A percentile compares a stretch with the other conserved stretches of the same genome.
These are phyloP conservation scores for Oxycera nigricornis DNA, from an alignment of 2,888 invertebrate species.

Conservation along the genomic window DNA sequence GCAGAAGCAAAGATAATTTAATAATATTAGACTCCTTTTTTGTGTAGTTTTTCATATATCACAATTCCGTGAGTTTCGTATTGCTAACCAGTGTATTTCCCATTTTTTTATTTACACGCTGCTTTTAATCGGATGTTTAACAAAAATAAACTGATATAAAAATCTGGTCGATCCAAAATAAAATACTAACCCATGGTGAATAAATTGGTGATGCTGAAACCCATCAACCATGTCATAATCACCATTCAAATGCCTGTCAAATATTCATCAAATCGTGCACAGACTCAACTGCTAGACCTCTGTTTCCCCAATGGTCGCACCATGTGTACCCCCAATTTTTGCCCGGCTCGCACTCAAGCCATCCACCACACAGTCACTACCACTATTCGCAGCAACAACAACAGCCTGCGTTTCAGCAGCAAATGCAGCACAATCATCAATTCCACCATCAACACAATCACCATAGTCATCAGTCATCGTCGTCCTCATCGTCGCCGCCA, in stretches of 20 bases:
- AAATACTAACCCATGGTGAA: slow-evolving; percentile 33
- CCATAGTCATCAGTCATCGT: slow-evolving; percentile 51
- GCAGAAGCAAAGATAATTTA: not conserved
- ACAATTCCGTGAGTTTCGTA: slow-evolving; percentile 49
- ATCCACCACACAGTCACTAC: slow-evolving; percentile 67
- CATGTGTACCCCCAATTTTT: slow-evolving; percentile 94
- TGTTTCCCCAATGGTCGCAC: slow-evolving; percentile 94
- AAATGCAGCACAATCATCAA: slow-evolving; percentile 64
- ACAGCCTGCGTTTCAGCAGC: slow-evolving; percentile 63
- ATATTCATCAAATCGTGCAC: slow-evolving; percentile 41
- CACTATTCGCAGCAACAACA: slow-evolving; percentile 67
- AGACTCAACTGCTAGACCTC: slow-evolving; percentile 70
- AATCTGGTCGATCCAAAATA: slow-evolving; percentile 2
- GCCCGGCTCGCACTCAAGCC: slow-evolving; percentile 85
- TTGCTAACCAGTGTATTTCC: slow-evolving; percentile 56
- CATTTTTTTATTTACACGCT: slow-evolving; percentile 62
- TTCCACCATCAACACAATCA: slow-evolving; percentile 59
- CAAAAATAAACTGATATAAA: slow-evolving; percentile 42
- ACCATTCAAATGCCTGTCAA: slow-evolving; percentile 7
- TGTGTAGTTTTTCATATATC: slow-evolving; percentile 4
- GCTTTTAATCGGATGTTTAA: slow-evolving; percentile 61
- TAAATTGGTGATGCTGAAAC: slow-evolving; percentile 41
- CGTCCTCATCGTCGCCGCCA: slow-evolving; percentile 56
- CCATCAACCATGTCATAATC: not conserved
- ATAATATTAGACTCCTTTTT: not conserved